Conservation (phyloP, 2,888 invertebrate species). For the Chironomus tentans region DNA sequence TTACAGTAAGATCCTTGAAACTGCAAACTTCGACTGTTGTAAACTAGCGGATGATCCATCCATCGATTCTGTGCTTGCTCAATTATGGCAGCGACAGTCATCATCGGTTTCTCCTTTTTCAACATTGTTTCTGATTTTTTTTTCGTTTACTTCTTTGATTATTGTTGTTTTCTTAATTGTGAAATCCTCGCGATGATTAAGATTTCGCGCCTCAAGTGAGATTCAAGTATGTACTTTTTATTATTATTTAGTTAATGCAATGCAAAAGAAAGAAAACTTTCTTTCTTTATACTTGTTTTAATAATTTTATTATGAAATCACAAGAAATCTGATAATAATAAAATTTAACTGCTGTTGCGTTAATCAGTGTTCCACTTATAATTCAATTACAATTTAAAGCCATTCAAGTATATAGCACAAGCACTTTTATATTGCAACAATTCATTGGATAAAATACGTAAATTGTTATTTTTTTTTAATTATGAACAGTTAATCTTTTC, state of each 20-base stretch:
- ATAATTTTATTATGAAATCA: neutral
- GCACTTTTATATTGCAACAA: neutral
- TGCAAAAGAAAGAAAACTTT: neutral
- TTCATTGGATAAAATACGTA: too few species aligned
- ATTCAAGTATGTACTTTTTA: neutral
- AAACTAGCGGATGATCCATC: conserved; percentile 16
- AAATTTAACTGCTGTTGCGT: neutral
- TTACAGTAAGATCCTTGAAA: conserved; percentile 25
- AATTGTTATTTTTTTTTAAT: too few species aligned
- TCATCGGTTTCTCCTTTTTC: conserved; percentile 22
- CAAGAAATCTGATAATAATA: neutral
- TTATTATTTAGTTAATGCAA: neutral
- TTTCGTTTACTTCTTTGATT: neutral
- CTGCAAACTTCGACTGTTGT: neutral
- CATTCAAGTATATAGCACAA: neutral
- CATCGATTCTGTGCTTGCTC: conserved; percentile 21
- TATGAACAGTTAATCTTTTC: too few species aligned
- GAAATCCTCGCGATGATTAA: neutral
- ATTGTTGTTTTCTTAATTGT: neutral
- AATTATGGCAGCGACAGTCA: conserved; percentile 23
- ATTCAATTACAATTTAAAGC: conserved; percentile 4
- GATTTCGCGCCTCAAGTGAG: neutral
- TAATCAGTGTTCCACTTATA: conserved; percentile 1
- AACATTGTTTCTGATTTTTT: conserved; percentile 12
- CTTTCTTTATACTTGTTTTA: neutral